phyloP scores from a whole-genome alignment of 2,797 vertebrate genomes.

The Lepus townsendii region DNA sequence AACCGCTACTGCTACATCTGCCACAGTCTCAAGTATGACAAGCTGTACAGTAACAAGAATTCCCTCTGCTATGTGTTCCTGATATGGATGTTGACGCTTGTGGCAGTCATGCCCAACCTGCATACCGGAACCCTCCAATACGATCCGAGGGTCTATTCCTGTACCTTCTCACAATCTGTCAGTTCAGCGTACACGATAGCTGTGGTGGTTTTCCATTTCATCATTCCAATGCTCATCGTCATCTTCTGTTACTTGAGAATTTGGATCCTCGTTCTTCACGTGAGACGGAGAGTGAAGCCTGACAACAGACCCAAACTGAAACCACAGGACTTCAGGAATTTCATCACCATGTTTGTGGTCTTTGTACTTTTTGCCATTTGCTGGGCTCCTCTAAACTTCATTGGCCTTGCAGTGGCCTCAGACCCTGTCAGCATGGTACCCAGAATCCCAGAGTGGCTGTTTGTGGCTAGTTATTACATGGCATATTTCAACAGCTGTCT shows the following conservation, averaged over 20 bases:
- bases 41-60: constrained; percentile 95
- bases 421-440: constrained; percentile 91
- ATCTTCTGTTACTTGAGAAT: constrained; percentile 94
- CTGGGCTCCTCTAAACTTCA: constrained; percentile 98
- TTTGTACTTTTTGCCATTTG: constrained; percentile 98
- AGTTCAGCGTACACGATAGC: constrained; percentile 95
- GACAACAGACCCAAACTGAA: constrained; percentile 94
- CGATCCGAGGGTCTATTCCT: constrained; percentile 96
- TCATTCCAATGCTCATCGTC: constrained; percentile 92
- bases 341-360: constrained; percentile 98
- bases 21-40: constrained; percentile 97
- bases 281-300: constrained; percentile 93
- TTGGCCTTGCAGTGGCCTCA: constrained; percentile 96
- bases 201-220: constrained; percentile 96
- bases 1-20: constrained; percentile 99
- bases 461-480: constrained; percentile 98
- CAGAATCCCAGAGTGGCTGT: constrained; percentile 97
- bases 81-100: constrained; percentile 95
- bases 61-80: constrained; percentile 95
- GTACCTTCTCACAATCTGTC: constrained; percentile 96
- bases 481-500: constrained; percentile 99
- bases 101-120: constrained; percentile 96
- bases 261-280: constrained; percentile 93
- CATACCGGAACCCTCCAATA: constrained; percentile 96
- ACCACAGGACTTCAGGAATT: constrained; percentile 96